A percentile compares a stretch with the other conserved stretches of the same genome.
Evolutionary conservation across 1,140 invertebrate genomes (phyloP).

Genomic region (Drosophila arawakana): DNA sequence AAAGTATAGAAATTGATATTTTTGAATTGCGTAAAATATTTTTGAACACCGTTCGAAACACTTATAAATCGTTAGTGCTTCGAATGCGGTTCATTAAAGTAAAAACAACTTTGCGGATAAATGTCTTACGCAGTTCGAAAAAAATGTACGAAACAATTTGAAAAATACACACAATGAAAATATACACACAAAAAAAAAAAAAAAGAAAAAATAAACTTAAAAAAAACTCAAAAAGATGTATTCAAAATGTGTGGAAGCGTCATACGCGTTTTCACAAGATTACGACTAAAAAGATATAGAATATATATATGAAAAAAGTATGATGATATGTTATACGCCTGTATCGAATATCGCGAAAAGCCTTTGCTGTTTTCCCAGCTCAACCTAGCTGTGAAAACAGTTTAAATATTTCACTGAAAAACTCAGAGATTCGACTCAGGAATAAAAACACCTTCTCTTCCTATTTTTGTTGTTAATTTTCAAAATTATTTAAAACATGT

Average conservation of each 20-base stretch:
- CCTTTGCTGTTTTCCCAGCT: conserved; percentile 10
- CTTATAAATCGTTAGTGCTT: background rate
- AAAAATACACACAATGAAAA: conserved; percentile 7
- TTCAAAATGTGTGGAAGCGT: conserved; percentile 56
- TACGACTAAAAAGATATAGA: conserved; percentile 8
- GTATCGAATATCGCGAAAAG: conserved; percentile 23
- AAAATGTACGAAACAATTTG: conserved; percentile 2
- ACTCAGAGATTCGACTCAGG: conserved; percentile 8
- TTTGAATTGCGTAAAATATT: conserved; percentile 32
- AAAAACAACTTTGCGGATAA: conserved; percentile 23
- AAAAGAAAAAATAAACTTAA: conserved; percentile 26
- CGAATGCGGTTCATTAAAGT: conserved; percentile 26
- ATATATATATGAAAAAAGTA: background rate
- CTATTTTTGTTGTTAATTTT: no score
- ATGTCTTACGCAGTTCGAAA: conserved; percentile 60
- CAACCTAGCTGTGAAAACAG: background rate
- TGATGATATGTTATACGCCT: conserved; percentile 52
- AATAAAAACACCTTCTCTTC: background rate
- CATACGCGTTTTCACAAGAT: conserved; percentile 56
- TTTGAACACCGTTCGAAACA: conserved; percentile 17
- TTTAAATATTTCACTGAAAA: background rate
- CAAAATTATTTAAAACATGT: no score
- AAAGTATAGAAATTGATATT: conserved; percentile 10
- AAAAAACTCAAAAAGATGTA: conserved; percentile 8
- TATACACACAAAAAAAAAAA: conserved; percentile 18